phyloP scores from a whole-genome alignment of 2,797 vertebrate genomes.

The Varecia variegata region DNA sequence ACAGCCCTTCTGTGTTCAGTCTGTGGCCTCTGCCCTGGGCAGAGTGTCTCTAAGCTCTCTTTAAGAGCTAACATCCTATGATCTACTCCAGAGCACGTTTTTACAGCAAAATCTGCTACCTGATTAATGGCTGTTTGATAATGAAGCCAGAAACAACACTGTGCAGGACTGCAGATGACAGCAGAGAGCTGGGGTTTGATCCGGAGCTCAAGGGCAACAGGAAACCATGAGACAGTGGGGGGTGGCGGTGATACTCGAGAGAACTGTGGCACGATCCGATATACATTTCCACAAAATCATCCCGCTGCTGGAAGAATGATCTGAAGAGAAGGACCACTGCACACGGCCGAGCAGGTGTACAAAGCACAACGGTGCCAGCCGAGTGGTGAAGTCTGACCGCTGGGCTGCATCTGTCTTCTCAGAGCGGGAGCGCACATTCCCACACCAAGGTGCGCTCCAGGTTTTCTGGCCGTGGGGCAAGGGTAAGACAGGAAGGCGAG shows the following conservation, averaged over 20 bases:
- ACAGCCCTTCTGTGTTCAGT: neutral
- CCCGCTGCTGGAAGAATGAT: neutral
- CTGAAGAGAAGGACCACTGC: neutral
- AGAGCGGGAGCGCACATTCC: accelerated
- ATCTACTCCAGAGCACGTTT: neutral
- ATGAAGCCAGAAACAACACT: neutral
- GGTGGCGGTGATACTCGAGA: neutral
- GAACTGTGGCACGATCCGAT: neutral
- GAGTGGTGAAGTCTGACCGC: neutral
- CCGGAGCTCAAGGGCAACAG: neutral
- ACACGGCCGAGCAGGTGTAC: neutral
- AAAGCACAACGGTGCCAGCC: neutral
- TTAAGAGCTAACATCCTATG: neutral
- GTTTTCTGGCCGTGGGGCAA: neutral
- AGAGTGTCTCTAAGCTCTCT: neutral
- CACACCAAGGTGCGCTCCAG: neutral
- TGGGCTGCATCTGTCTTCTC: neutral
- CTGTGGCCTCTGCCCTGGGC: neutral
- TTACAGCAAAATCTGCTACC: neutral
- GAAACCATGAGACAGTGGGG: neutral
- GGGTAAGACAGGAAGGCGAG: neutral
- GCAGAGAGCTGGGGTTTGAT: neutral
- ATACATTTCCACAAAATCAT: neutral
- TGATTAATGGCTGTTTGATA: neutral
- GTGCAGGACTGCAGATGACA: neutral